These are phyloP conservation scores for Pseudomyrmex dendroicus DNA, from an alignment of 1,140 invertebrate genomes.

Conservation along the genomic window DNA sequence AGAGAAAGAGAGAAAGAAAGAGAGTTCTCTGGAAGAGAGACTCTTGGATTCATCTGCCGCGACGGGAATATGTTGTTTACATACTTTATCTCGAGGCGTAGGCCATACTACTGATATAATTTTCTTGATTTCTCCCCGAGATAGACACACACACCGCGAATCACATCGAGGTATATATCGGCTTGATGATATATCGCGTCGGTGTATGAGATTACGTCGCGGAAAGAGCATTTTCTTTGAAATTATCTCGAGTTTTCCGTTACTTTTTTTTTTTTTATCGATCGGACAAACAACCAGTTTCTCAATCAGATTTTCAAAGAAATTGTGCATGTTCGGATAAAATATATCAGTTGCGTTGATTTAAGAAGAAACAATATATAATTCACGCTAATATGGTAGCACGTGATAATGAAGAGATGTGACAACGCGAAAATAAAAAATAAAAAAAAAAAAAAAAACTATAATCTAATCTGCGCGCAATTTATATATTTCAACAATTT, in stretches of 20 bases:
- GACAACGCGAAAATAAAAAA: too few relatives aligned
- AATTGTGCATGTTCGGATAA: background rate
- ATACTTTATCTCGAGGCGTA: conserved; percentile 12
- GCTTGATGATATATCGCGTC: background rate
- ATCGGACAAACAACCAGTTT: too few relatives aligned
- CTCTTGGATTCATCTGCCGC: conserved; percentile 5
- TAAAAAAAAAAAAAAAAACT: too few relatives aligned
- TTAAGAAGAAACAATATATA: too few relatives aligned
- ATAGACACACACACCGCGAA: background rate
- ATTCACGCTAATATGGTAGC: too few relatives aligned
- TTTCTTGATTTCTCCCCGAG: background rate
- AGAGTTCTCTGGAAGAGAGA: background rate
- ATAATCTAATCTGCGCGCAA: too few relatives aligned
- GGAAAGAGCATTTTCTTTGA: background rate
- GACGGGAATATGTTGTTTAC: conserved; percentile 41
- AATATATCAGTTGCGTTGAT: background rate
- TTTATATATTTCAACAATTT: too few relatives aligned
- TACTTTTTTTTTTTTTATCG: background rate
- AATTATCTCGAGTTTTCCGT: conserved; percentile 25
- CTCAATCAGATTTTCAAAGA: background rate
- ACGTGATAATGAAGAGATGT: too few relatives aligned
- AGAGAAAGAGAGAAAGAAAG: background rate
- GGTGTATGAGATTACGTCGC: background rate
- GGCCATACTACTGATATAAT: background rate
- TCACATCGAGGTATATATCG: background rate